Percentiles rank a stretch among this genome's conserved stretches.
phyloP scores from a whole-genome alignment of 2,797 vertebrate species.

The Salarias fasciatus region DNA sequence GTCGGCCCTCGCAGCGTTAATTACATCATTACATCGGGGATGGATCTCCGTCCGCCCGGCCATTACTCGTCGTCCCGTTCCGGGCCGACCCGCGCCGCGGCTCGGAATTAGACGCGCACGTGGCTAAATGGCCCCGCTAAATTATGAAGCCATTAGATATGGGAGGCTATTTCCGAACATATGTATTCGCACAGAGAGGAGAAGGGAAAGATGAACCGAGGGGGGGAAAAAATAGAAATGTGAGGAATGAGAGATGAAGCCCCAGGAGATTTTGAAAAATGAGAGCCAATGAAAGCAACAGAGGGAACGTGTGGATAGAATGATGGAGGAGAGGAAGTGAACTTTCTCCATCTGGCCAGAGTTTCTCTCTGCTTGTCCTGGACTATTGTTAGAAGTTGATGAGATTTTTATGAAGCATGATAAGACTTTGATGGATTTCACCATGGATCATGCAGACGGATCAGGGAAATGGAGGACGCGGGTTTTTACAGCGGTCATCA shows the following conservation, averaged over 20 bases:
- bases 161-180: constrained; percentile 80
- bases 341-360: constrained; percentile 64
- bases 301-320: constrained; percentile 62
- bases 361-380: constrained; percentile 59
- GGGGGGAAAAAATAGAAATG: constrained; percentile 67
- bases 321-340: constrained; percentile 77
- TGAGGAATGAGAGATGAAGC: constrained; percentile 67
- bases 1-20: constrained; percentile 76
- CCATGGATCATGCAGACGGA: constrained; percentile 76
- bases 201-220: constrained; percentile 35
- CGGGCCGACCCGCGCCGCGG: constrained; percentile 70
- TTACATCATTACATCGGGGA: constrained; percentile 82
- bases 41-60: constrained; percentile 82
- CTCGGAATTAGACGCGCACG: constrained; percentile 76
- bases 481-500: constrained; percentile 47
- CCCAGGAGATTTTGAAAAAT: constrained; percentile 73
- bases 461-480: constrained; percentile 51
- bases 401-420: constrained; percentile 81
- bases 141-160: constrained; percentile 83
- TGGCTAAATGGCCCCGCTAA: constrained; percentile 80
- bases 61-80: constrained; percentile 78
- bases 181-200: constrained; percentile 66
- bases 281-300: constrained; percentile 66
- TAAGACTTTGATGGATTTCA: constrained; percentile 77
- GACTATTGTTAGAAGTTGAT: constrained; percentile 82